Conservation (phyloP, 2,888 invertebrate genomes). For the Phorcus lineatus region DNA sequence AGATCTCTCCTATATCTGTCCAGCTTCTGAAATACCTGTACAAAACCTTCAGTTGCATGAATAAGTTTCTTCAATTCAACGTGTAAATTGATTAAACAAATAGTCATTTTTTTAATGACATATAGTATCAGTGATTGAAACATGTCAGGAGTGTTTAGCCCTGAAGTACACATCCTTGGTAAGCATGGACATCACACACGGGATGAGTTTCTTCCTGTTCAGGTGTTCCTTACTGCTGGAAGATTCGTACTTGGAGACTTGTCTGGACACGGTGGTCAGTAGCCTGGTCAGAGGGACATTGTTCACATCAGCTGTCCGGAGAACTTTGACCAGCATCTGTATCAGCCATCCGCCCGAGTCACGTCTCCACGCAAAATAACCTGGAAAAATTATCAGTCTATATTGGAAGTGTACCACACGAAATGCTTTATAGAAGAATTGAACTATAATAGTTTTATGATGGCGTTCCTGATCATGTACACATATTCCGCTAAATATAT, state of each 20-base stretch:
- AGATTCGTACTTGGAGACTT: slow-evolving; percentile 46
- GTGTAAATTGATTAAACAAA: no score
- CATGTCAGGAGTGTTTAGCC: background rate
- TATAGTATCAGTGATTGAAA: no score
- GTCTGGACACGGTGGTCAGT: slow-evolving; percentile 45
- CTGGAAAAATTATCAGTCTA: slow-evolving; percentile 32
- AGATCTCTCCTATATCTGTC: no score
- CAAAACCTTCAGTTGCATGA: no score
- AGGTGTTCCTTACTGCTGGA: slow-evolving; percentile 35
- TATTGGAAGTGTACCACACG: no score
- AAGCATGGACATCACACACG: slow-evolving; percentile 54
- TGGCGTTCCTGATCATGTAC: no score
- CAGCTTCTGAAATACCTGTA: no score
- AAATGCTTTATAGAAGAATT: no score
- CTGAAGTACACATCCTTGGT: slow-evolving; percentile 53
- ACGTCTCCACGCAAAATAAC: slow-evolving; percentile 56
- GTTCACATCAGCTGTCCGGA: slow-evolving; percentile 29
- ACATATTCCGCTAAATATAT: no score
- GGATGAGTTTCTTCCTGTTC: slow-evolving; percentile 50
- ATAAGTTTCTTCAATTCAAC: no score
- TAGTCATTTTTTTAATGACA: no score
- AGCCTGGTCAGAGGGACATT: slow-evolving; percentile 38
- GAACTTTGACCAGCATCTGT: slow-evolving; percentile 42
- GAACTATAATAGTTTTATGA: no score
- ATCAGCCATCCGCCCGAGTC: slow-evolving; percentile 55